Evolutionary conservation across 2,888 invertebrate genomes (phyloP), one percentile per base, ranked within the genome.

Genomic region (Pecten maximus): DNA sequence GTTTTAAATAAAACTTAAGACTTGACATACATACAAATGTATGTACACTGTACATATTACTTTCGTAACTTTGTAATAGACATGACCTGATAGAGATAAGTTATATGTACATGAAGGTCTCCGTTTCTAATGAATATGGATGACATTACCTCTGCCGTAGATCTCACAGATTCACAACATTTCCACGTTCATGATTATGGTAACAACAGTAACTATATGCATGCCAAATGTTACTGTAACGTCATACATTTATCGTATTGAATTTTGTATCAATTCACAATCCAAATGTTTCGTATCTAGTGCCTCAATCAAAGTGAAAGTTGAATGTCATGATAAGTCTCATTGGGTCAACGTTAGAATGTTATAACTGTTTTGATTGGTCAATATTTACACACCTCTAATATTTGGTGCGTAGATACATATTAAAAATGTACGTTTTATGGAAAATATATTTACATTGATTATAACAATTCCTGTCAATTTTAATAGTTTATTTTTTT

Each of bases 301-400:
- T 74, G 74, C 35, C 74, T 74, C 74, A 74, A 74, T 74, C 35
- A 74, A 74, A 74, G 74, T 74, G 74, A 74, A 74, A 74, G 74
- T 74, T 74, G 35, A 54, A 23, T 54, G 54, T 54, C 23, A 54
- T 54, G 8, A 6, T n/a, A 54, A 19, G 8, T 74, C 35, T 74
- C 23, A 74, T 74, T 74, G 74, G 74, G 74, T 74, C 28, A 28
- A 74, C 28, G 74, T 74, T 15, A 28, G 35, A 35, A 74, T 74
- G 89, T 89, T 16, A 89, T 87, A n/a, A 48, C 44, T 28, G 16
- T 87, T 89, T 40, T 89, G 87, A 89, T 89, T 89, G 87, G 89
- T 19, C 87, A 35, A 44, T 19, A 86, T 4, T 28, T 50, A n/a
- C 89, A 89, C 89, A 89, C 89, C 89, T 89, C 89, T 87, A 87